Percentiles rank a stretch among this genome's conserved stretches.
Conservation (phyloP, 1,140 invertebrate genomes). For the Orius insidiosus region DNA sequence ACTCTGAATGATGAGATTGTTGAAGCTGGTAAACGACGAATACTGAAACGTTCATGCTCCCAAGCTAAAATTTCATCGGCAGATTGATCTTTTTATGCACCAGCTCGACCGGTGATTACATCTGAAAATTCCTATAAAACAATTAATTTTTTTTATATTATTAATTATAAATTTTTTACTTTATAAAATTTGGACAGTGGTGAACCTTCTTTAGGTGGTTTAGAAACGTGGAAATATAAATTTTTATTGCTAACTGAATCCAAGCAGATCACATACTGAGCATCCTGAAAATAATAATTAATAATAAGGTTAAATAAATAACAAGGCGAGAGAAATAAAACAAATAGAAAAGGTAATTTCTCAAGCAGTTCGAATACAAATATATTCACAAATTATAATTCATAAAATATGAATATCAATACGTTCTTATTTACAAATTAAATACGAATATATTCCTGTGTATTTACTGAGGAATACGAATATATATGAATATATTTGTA, state of each 20-base stretch:
- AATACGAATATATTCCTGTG: too few relatives aligned
- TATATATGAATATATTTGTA: too few relatives aligned
- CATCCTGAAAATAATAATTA: conserved; percentile 42
- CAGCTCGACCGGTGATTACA: conserved; percentile 39
- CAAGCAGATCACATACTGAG: conserved; percentile 77
- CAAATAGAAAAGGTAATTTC: too few relatives aligned
- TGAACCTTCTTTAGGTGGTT: conserved; percentile 78
- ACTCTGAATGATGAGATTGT: conserved; percentile 67
- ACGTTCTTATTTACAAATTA: too few relatives aligned
- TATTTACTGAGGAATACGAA: too few relatives aligned
- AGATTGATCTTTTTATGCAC: conserved; percentile 94
- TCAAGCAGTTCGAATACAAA: too few relatives aligned
- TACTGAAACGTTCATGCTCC: conserved; percentile 95
- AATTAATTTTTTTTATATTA: neutral
- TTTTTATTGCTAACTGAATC: conserved; percentile 59
- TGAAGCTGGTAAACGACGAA: conserved; percentile 74
- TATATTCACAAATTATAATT: too few relatives aligned
- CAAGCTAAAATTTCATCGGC: conserved; percentile 82
- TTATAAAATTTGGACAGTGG: conserved; percentile 25
- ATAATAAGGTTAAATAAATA: too few relatives aligned
- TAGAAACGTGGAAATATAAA: conserved; percentile 85
- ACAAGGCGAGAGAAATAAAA: too few relatives aligned
- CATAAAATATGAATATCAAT: too few relatives aligned
- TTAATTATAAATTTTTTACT: conserved; percentile 1
- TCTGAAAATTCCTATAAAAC: conserved; percentile 2